Base-by-base conservation (phyloP, 2,888 invertebrate species). In the Dynastes hyllus region DNA sequence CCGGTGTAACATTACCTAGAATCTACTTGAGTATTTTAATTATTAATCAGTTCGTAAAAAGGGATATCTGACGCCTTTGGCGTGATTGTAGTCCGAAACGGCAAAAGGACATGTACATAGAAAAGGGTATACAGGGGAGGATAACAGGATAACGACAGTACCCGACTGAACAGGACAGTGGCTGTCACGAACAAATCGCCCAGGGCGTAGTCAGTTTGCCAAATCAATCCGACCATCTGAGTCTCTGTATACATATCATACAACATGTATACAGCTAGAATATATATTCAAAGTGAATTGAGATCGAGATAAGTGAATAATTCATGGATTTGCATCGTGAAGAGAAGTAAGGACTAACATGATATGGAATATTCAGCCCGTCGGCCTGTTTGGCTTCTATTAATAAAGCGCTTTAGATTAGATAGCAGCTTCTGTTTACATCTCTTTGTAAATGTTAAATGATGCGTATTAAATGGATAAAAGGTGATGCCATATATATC, bases 291-390 rank as follows among this genome's bases (percentile, higher is more conserved):
- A 88, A 87, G 87, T 85, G 86, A 87, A 87, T 86, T 83, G 86
- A 87, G 86, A 86, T 86, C 84, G 84, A 86, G 86, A 87, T 87
- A 86, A 86, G 86, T 88, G 86, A 87, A 88, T 88, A 85, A 88
- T 88, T 87, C 87, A 88, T 87, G 82, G 81, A 80, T 83, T 82
- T 80, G 83, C 84, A 87, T 86, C 86, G 85, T 16, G 55, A 16
- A 32, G 78, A 69, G 86, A 86, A 86, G 86, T 87, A 87, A 86
- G 86, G 87, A 86, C 85, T 71, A 71, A 55, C 71, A 71, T 86
- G 85, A 83, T 85, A 84, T 84, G 84, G 84, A 83, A 84, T 84
- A 84, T 83, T 83, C 83, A 82, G 85, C 86, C 45, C 86, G 84
- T 79, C 78, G 83, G 86, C 85, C 84, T 87, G 85, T 87, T 87